Evolutionary conservation across 2,888 invertebrate genomes (phyloP).

Genomic region (Andrena minutula): DNA sequence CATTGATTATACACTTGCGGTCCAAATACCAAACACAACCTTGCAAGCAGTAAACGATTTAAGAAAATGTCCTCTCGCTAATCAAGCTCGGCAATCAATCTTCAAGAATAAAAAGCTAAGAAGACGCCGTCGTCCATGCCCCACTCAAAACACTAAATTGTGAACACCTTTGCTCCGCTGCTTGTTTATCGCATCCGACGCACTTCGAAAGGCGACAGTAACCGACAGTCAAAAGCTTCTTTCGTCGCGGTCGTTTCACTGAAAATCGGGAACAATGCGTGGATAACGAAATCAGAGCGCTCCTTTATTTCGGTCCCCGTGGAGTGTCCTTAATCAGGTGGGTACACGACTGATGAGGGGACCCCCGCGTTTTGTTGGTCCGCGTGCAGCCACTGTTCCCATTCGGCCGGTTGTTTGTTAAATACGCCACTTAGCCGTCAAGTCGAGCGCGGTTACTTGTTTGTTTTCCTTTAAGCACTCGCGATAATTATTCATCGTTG

Average conservation of each 20-base stretch:
- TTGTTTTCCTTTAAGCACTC: constrained; percentile 81
- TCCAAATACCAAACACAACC: too few relatives aligned
- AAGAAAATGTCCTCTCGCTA: too few relatives aligned
- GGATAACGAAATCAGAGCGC: constrained; percentile 48
- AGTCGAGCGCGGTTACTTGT: constrained; percentile 80
- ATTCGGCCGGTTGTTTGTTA: constrained; percentile 75
- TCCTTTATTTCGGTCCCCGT: constrained; percentile 42
- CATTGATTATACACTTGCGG: too few relatives aligned
- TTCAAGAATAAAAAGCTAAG: too few relatives aligned
- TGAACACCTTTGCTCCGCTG: background rate
- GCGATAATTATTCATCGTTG: constrained; percentile 82
- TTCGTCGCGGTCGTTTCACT: constrained; percentile 17
- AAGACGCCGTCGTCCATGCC: too few relatives aligned
- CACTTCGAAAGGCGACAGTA: background rate
- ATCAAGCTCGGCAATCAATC: too few relatives aligned
- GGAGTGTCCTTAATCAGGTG: constrained; percentile 60
- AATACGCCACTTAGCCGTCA: constrained; percentile 81
- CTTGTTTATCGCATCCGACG: background rate
- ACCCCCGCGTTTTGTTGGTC: constrained; percentile 32
- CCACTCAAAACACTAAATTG: too few relatives aligned
- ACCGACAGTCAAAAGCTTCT: background rate
- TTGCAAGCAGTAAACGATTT: too few relatives aligned
- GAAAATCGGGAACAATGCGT: constrained; percentile 44
- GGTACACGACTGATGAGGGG: constrained; percentile 33
- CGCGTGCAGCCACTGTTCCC: constrained; percentile 33